Base-by-base conservation (phyloP, 2,888 invertebrate species). In the Caenorhabditis drosophilae region DNA sequence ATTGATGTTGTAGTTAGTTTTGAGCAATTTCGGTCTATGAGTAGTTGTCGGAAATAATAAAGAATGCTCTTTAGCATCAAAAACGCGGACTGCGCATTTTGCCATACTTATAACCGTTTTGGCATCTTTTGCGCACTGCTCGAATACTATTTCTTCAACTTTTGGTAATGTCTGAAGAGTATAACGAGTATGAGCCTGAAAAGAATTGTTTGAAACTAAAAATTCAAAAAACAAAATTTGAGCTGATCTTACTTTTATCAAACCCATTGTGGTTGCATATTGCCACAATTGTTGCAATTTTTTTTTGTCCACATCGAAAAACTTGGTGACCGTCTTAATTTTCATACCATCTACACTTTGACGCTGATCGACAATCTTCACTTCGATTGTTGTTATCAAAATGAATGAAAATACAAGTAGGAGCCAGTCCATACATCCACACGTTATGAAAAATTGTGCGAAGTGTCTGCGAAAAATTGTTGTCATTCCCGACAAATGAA, bases 241-340 rank as follows among this genome's bases (percentile, higher is more conserved):
- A 49, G 18, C 23, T 9, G 9, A 25, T 41, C 56, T 56, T 16
- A 76, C 76, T 48, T 77, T 76, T 12, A 77, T 67, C 9, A 76
- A 46, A 15, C 67, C 69, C 47, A 66, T 67, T 1, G 76, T 55
- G 36, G 75, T 74, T 12, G 69, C 75, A 27, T 63, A 57, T 44
- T 76, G 71, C 73, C 73, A 76, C 22, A 72, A 54, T n/a, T 70
- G 70, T 22, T 69, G 67, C 18, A 77, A 49, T 23, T 75, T 69
- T 12, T 47, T 60, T 25, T 75, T 68, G 58, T 77, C 63, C 18
- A 77, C 42, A 31, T 71, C 70, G 68, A 61, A 75, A 4, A 64
- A 12, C 53, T 54, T 60, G 2, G 67, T 36, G 7, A 53, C 57
- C n/a, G 55, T 60, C 22, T 55, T 59, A 31, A 60, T 52, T 31